phyloP scores from a whole-genome alignment of 2,113 vertebrate genomes.

The Istiophorus platypterus region DNA sequence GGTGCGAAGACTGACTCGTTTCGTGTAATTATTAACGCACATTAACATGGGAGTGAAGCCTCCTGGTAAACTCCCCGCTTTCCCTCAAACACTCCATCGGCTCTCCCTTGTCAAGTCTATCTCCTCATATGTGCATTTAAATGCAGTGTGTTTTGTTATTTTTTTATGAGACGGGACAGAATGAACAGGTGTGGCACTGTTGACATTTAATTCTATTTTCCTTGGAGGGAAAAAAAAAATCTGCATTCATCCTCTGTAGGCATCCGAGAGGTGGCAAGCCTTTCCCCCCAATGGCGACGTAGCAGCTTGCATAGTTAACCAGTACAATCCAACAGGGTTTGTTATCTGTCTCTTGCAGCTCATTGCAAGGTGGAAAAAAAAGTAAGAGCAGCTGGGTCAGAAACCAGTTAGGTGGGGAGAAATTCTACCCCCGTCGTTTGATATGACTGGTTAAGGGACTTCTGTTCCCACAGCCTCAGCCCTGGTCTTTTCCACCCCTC shows the following conservation, averaged over 20 bases:
- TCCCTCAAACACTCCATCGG: neutral
- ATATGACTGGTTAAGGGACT: slow-evolving; percentile 37
- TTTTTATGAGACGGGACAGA: neutral
- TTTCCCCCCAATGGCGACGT: slow-evolving; percentile 26
- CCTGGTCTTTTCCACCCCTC: neutral
- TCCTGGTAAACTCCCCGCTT: slow-evolving; percentile 21
- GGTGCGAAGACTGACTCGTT: slow-evolving; percentile 11
- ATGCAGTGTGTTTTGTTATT: neutral
- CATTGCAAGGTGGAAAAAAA: slow-evolving; percentile 52
- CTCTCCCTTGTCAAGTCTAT: neutral
- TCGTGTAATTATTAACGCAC: slow-evolving; percentile 32
- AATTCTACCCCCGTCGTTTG: slow-evolving; percentile 33
- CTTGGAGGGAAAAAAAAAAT: slow-evolving; percentile 27
- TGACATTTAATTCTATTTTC: slow-evolving; percentile 36
- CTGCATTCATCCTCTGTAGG: slow-evolving; percentile 25
- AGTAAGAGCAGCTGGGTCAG: slow-evolving; percentile 41
- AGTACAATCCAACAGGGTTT: slow-evolving; percentile 43
- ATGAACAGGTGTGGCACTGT: slow-evolving; percentile 58
- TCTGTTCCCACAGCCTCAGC: slow-evolving; percentile 30
- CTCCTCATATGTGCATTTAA: neutral
- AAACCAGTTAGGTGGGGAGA: slow-evolving; percentile 58
- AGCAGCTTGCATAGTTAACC: slow-evolving; percentile 31
- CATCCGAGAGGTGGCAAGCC: slow-evolving; percentile 24
- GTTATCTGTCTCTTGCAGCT: slow-evolving; percentile 49
- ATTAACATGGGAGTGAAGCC: neutral